Conservation (phyloP, 2,797 vertebrate genomes). For the Tokudaia tokunoshimensis region DNA sequence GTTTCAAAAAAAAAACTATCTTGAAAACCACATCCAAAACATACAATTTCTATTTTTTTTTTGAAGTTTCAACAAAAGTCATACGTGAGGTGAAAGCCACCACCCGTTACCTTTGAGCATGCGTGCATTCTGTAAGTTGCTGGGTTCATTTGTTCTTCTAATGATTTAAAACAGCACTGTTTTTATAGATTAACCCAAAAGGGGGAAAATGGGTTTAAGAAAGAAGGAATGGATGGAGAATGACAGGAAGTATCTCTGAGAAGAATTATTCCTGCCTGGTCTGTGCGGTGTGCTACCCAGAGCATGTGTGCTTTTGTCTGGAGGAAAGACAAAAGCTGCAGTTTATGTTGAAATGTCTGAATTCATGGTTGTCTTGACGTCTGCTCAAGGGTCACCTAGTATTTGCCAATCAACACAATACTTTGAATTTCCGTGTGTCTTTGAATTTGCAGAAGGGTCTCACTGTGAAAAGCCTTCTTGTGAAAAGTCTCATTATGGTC, state of each 20-base stretch:
- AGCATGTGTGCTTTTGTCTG: not conserved
- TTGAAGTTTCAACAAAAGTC: conserved; percentile 71
- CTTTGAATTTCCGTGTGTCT: conserved; percentile 62
- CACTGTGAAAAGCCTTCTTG: conserved; percentile 64
- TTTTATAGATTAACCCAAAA: conserved; percentile 34
- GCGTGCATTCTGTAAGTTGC: conserved; percentile 24
- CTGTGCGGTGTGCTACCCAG: not conserved
- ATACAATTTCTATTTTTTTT: conserved; percentile 68
- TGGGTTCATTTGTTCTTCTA: conserved; percentile 47
- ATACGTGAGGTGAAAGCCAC: conserved; percentile 43
- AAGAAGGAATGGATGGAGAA: not conserved
- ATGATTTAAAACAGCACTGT: conserved; percentile 4
- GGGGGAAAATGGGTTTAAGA: not conserved
- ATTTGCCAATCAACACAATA: not conserved
- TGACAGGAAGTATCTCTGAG: not conserved
- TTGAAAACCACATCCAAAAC: conserved; percentile 36
- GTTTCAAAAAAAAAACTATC: not conserved
- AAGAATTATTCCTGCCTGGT: not conserved
- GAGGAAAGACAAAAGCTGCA: not conserved
- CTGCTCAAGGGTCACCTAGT: not conserved
- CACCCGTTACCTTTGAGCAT: conserved; percentile 1
- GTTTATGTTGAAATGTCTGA: not conserved
- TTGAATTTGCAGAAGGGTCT: conserved; percentile 61
- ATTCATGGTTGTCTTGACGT: not conserved
- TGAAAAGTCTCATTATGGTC: conserved; percentile 80